phyloP scores from a whole-genome alignment of 2,888 invertebrate genomes.

The Tinea trinotella region DNA sequence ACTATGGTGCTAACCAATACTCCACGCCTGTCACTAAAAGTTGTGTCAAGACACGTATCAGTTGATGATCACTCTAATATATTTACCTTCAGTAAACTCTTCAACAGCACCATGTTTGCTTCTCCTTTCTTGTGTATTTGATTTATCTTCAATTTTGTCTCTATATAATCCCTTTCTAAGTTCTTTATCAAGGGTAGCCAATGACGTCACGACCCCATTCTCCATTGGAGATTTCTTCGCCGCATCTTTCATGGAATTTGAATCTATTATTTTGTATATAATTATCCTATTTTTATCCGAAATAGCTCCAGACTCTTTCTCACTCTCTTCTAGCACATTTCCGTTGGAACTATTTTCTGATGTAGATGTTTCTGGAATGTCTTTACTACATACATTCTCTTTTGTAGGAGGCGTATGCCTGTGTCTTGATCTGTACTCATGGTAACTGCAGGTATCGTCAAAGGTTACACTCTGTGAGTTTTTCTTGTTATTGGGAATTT shows the following conservation, averaged over 20 bases:
- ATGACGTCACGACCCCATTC: slow-evolving; percentile 26
- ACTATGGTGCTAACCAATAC: no score
- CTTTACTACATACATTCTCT: slow-evolving; percentile 25
- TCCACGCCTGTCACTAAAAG: no score
- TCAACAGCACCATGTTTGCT: slow-evolving; percentile 3
- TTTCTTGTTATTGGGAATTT: slow-evolving; percentile 41
- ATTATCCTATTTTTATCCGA: slow-evolving; percentile 56
- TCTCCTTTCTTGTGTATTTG: not conserved
- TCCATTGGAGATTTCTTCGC: slow-evolving; percentile 21
- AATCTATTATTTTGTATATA: slow-evolving; percentile 54
- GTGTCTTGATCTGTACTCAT: slow-evolving; percentile 58
- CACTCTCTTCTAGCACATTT: slow-evolving; percentile 24
- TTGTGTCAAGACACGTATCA: no score
- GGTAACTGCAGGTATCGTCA: slow-evolving; percentile 53
- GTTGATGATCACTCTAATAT: no score
- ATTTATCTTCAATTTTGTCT: not conserved
- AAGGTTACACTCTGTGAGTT: slow-evolving; percentile 46
- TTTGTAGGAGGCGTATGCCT: slow-evolving; percentile 64
- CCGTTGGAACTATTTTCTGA: slow-evolving; percentile 24
- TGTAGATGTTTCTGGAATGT: slow-evolving; percentile 26
- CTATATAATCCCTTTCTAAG: not conserved
- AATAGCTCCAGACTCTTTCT: slow-evolving; percentile 27
- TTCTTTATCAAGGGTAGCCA: slow-evolving; percentile 24
- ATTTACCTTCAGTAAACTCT: slow-evolving; percentile 4
- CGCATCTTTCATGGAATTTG: slow-evolving; percentile 23